These are phyloP conservation scores for Menidia beryllina DNA, from an alignment of 2,113 vertebrate species.

Conservation along the genomic window DNA sequence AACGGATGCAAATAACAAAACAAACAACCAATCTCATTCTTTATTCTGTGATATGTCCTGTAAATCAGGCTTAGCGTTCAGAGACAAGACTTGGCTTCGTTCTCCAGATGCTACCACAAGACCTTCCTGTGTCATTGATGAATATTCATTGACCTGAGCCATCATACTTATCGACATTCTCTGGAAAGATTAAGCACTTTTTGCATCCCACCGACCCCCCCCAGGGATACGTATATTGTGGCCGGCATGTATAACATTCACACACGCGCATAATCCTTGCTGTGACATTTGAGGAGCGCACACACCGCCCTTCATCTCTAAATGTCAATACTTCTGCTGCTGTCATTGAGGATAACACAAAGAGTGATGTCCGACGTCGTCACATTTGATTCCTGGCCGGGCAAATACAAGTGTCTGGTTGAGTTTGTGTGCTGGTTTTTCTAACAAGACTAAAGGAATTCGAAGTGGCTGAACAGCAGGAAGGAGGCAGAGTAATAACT, in stretches of 20 bases:
- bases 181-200: constrained; percentile 42
- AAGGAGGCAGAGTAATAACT: constrained; percentile 54
- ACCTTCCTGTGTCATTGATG: constrained; percentile 59
- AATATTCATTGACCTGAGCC: constrained; percentile 58
- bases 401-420: neutral
- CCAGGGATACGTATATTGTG: constrained; percentile 13
- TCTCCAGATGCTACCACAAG: constrained; percentile 2
- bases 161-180: constrained; percentile 41
- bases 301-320: constrained; percentile 32
- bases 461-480: constrained; percentile 60
- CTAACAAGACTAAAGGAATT: constrained; percentile 34
- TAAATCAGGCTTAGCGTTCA: neutral
- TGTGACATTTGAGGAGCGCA: constrained; percentile 44
- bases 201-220: constrained; percentile 20
- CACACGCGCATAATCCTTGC: constrained; percentile 22
- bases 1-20: neutral
- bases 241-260: constrained; percentile 34
- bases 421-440: constrained; percentile 23
- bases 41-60: neutral
- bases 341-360: constrained; percentile 47
- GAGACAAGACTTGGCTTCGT: neutral
- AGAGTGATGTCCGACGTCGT: constrained; percentile 33
- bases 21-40: too few relatives aligned
- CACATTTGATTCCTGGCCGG: constrained; percentile 34
- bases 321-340: constrained; percentile 54